Evolutionary conservation across 1,140 invertebrate species (phyloP), one percentile per base, ranked within the genome.

Genomic region (Drosophila subpulchrella): DNA sequence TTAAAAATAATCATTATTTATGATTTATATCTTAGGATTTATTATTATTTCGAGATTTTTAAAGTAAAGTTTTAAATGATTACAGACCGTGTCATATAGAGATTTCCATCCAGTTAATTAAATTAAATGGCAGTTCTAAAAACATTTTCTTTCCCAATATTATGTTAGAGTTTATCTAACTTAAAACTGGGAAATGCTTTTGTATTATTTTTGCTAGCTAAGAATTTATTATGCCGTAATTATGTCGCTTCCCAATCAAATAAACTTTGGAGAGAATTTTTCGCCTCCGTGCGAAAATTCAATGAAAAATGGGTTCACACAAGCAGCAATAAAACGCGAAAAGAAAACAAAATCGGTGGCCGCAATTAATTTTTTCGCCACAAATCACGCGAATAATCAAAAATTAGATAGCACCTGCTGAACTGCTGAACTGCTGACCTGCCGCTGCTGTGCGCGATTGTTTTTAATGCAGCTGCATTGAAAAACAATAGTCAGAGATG

Each of bases 361-460:
- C 54, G 48, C 84, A 89, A 84, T 89, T 88, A 89, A 84, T 88
- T 88, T 78, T 76, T 77, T 67, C 65, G 59, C 81, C 81, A 68
- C 62, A 89, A 88, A 80, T 73, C 84, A 76, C 79, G 81, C 73
- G 76, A 89, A 89, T 89, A 88, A 89, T 83, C 80, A 80, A 80
- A 88, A 88, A 89, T 89, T 67, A 83, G 76, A 89, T 80, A 78
- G 72, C 81, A 78, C 61, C 65, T 65, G 62, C 55, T 62, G 62
- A 46, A 17, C 47, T 34, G 53, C 47, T 36, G 42, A 20, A 20
- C 20, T 20, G 20, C 20, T 20, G 20, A 20, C 20, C 30, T 36
- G 30, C 10, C 56, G 41, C 47, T 55, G 63, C 30, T 39, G 38
- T 5, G 1, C 27, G 3, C 32, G 42, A 54, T 59, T 78, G 51